These are phyloP conservation scores for Gymnoscelis rufifasciata DNA, from an alignment of 2,888 invertebrate species.

Conservation along the genomic window DNA sequence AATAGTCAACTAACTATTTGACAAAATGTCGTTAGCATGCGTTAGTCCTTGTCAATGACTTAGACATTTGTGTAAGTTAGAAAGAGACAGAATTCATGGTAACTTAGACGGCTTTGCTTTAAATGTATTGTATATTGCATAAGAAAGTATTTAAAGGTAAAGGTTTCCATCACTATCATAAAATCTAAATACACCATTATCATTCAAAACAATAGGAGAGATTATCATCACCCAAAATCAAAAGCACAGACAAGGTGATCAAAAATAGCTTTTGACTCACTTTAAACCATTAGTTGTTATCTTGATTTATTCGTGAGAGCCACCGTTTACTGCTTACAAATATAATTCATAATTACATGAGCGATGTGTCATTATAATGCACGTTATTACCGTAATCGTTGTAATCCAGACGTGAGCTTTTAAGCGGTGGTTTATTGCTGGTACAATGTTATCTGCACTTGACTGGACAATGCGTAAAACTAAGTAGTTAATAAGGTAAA, in stretches of 20 bases:
- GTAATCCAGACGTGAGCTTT: constrained; percentile 19
- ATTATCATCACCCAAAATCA: background rate
- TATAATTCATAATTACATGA: constrained; percentile 26
- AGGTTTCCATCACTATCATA: too few species aligned
- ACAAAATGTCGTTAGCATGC: too few species aligned
- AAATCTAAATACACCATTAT: too few species aligned
- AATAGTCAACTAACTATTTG: too few species aligned
- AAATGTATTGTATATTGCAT: background rate
- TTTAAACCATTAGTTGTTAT: constrained; percentile 4
- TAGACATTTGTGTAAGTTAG: too few species aligned
- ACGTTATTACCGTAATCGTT: constrained; percentile 27
- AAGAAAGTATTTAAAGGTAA: background rate
- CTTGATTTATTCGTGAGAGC: constrained; percentile 21
- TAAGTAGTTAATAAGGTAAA: too few species aligned
- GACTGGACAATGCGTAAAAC: too few species aligned
- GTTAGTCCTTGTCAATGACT: too few species aligned
- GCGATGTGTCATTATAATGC: constrained; percentile 28
- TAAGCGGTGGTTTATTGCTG: constrained; percentile 11
- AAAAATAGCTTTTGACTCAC: background rate
- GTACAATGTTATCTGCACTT: background rate
- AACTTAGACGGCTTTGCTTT: too few species aligned
- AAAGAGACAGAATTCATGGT: too few species aligned
- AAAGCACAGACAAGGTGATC: background rate
- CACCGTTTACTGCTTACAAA: constrained; percentile 26
- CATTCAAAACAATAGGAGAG: background rate